Conservation (phyloP, 1,140 invertebrate species). For the Bombus superbus region DNA sequence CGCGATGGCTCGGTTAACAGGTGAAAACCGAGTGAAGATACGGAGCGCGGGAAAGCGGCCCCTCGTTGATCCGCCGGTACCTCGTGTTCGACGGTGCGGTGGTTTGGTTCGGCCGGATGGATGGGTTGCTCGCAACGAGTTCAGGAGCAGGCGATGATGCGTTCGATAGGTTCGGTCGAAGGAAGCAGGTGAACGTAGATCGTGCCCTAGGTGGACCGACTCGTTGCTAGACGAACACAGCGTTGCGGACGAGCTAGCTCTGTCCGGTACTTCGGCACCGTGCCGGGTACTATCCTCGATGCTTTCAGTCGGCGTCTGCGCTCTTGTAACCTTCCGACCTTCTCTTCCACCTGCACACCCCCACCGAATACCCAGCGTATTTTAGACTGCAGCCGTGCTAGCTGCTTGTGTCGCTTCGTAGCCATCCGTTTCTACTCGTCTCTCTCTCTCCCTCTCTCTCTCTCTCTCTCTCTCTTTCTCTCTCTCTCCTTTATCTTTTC, state of each 20-base stretch:
- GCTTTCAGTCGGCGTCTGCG: constrained; percentile 74
- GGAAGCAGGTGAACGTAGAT: constrained; percentile 22
- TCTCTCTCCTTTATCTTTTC: neutral
- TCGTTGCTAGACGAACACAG: constrained; percentile 59
- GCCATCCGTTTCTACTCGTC: neutral
- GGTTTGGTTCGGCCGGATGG: neutral
- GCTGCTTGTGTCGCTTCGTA: constrained; percentile 8
- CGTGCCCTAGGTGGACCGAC: neutral
- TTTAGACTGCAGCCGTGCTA: constrained; percentile 38
- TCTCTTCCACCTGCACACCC: constrained; percentile 58
- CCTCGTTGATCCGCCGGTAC: constrained; percentile 14
- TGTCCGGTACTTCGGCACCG: constrained; percentile 78
- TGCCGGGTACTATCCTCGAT: constrained; percentile 75
- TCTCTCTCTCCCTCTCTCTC: neutral
- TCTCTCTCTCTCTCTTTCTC: neutral
- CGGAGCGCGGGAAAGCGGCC: constrained; percentile 53
- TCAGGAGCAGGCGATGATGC: neutral
- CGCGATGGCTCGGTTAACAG: constrained; percentile 57
- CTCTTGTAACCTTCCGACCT: constrained; percentile 65
- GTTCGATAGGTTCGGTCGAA: neutral
- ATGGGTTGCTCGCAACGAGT: neutral
- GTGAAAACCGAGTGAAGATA: constrained; percentile 34
- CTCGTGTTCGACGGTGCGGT: neutral
- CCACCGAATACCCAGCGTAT: constrained; percentile 48
- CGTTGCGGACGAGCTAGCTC: constrained; percentile 79